phyloP scores from a whole-genome alignment of 1,140 invertebrate species.

The Cherax destructor region DNA sequence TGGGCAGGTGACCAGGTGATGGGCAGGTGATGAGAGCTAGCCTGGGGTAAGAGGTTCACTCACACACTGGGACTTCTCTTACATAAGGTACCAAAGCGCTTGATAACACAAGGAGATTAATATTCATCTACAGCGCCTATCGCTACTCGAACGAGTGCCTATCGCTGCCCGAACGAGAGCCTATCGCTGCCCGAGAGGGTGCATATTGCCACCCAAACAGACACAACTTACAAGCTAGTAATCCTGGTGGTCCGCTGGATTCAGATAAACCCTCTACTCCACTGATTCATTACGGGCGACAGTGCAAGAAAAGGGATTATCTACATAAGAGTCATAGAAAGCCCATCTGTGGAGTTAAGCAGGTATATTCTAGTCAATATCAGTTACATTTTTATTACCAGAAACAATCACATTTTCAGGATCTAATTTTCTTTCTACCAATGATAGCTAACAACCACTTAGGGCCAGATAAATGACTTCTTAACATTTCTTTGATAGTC shows the following conservation, averaged over 20 bases:
- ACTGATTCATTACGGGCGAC: background rate
- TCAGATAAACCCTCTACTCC: background rate
- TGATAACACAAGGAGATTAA: conserved; percentile 32
- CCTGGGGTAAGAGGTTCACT: background rate
- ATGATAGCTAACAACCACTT: background rate
- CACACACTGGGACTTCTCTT: conserved; percentile 38
- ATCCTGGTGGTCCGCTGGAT: conserved; percentile 46
- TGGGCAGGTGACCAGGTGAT: too few relatives aligned
- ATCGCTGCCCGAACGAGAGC: background rate
- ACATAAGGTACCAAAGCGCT: conserved; percentile 65
- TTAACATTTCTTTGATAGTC: background rate
- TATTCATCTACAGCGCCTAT: conserved; percentile 27
- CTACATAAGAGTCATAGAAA: conserved; percentile 1
- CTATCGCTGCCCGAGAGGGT: background rate
- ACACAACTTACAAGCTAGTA: conserved; percentile 47
- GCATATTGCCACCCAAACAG: background rate
- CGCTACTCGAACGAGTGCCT: background rate
- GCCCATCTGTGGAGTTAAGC: background rate
- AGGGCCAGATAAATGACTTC: background rate
- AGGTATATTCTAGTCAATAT: background rate
- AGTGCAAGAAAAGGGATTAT: conserved; percentile 4
- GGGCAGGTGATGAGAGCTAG: background rate
- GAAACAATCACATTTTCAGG: background rate
- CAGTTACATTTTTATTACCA: background rate
- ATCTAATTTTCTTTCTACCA: background rate